These are phyloP conservation scores for Tridacna gigas DNA, from an alignment of 2,888 invertebrate genomes.

Conservation along the genomic window DNA sequence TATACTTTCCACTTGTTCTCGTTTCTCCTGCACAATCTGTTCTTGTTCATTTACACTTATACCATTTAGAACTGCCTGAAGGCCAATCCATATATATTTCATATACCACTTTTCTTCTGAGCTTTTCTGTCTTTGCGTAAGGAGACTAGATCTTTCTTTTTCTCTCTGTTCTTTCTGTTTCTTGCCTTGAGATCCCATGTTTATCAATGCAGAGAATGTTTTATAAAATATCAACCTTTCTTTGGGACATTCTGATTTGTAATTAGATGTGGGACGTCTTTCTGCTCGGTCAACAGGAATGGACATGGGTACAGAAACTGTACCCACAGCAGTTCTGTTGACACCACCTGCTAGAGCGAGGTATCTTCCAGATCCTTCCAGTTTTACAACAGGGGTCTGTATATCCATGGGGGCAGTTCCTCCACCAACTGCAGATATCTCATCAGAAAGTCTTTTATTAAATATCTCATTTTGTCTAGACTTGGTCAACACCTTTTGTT, in stretches of 20 bases:
- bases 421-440: slow-evolving; percentile 58
- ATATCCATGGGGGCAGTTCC: slow-evolving; percentile 67
- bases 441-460: slow-evolving; percentile 72
- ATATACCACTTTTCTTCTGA: slow-evolving; percentile 95
- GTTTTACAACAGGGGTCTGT: slow-evolving; percentile 60
- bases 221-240: slow-evolving; percentile 83
- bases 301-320: slow-evolving; percentile 27
- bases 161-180: slow-evolving; percentile 79
- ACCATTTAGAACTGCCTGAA: slow-evolving; percentile 90
- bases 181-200: slow-evolving; percentile 86
- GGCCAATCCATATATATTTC: slow-evolving; percentile 95
- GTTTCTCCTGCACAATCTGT: slow-evolving; percentile 90
- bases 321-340: slow-evolving; percentile 38
- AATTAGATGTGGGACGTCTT: slow-evolving; percentile 52
- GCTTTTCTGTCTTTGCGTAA: slow-evolving; percentile 86
- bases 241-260: slow-evolving; percentile 71
- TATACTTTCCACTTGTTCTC: slow-evolving; percentile 90
- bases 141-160: slow-evolving; percentile 48
- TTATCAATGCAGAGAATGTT: slow-evolving; percentile 91
- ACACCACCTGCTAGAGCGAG: slow-evolving; percentile 31
- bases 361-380: slow-evolving; percentile 75
- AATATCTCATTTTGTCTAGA: slow-evolving; percentile 70
- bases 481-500: slow-evolving; percentile 72
- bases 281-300: slow-evolving; percentile 34
- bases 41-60: slow-evolving; percentile 91